Evolutionary conservation across 2,113 vertebrate species (phyloP).

Genomic region (Megaleporinus macrocephalus): DNA sequence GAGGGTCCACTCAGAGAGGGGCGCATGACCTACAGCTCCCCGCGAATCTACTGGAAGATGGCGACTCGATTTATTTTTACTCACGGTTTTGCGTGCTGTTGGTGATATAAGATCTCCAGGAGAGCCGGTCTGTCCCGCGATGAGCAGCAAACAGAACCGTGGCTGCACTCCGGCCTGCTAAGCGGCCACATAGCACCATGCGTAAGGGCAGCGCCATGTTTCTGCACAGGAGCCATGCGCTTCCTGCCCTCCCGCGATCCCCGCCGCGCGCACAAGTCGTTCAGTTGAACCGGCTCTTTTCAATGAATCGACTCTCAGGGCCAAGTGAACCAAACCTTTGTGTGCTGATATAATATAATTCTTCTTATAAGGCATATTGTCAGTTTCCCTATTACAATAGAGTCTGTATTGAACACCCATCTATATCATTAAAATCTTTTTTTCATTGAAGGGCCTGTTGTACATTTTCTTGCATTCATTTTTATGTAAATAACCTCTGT

Average conservation of each 20-base stretch:
- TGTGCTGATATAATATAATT: no score
- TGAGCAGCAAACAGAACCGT: constrained; percentile 28
- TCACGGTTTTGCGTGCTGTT: constrained; percentile 66
- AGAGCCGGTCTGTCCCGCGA: constrained; percentile 33
- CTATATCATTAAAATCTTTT: no score
- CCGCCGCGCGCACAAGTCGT: background rate
- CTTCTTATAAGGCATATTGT: no score
- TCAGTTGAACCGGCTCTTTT: background rate
- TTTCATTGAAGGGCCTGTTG: no score
- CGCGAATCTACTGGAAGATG: background rate
- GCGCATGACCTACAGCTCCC: background rate
- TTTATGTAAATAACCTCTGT: no score
- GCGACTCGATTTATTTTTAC: constrained; percentile 43
- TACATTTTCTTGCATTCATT: no score
- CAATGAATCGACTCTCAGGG: background rate
- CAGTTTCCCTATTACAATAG: no score
- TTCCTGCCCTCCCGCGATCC: constrained; percentile 19
- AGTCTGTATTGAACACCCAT: no score
- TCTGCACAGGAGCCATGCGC: constrained; percentile 45
- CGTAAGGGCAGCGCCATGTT: constrained; percentile 70
- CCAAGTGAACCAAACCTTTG: background rate
- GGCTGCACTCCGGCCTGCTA: constrained; percentile 53
- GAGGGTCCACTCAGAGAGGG: background rate
- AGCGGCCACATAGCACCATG: constrained; percentile 48
- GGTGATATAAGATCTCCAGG: constrained; percentile 55